phyloP scores from a whole-genome alignment of 2,113 vertebrate species.

The Donacobius atricapilla region DNA sequence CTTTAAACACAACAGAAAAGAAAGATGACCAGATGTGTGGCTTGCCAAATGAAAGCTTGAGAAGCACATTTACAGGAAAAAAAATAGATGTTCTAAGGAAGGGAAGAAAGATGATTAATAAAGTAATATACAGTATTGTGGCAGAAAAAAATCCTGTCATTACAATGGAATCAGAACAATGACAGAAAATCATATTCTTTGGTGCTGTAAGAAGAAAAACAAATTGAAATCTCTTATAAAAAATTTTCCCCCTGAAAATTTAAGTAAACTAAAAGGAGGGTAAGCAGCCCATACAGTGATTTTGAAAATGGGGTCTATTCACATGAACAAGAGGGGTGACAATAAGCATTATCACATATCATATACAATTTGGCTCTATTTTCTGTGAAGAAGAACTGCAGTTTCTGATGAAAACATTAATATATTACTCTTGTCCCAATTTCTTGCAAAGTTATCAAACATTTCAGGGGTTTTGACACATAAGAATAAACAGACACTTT shows the following conservation, averaged over 20 bases:
- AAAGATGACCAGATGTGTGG: conserved; percentile 62
- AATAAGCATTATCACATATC: neutral
- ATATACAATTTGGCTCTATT: neutral
- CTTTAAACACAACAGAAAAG: conserved; percentile 47
- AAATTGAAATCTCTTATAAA: neutral
- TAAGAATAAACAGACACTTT: neutral
- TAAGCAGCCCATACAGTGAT: neutral
- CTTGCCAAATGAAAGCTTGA: conserved; percentile 34
- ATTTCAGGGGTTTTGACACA: neutral
- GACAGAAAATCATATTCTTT: neutral
- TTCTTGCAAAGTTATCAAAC: neutral
- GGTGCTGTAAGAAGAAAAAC: neutral
- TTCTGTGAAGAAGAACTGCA: neutral
- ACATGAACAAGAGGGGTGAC: neutral
- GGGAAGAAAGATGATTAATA: conserved; percentile 39
- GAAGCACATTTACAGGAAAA: conserved; percentile 25
- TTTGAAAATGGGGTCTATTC: neutral
- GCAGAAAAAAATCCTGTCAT: neutral
- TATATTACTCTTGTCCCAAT: neutral
- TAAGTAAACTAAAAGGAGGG: neutral
- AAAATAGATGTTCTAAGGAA: conserved; percentile 9
- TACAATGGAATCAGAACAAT: neutral
- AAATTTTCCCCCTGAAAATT: neutral
- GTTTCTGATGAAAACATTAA: neutral
- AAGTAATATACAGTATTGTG: neutral